Evolutionary conservation across 2,888 invertebrate genomes (phyloP).

Genomic region (Drosophila planitibia): DNA sequence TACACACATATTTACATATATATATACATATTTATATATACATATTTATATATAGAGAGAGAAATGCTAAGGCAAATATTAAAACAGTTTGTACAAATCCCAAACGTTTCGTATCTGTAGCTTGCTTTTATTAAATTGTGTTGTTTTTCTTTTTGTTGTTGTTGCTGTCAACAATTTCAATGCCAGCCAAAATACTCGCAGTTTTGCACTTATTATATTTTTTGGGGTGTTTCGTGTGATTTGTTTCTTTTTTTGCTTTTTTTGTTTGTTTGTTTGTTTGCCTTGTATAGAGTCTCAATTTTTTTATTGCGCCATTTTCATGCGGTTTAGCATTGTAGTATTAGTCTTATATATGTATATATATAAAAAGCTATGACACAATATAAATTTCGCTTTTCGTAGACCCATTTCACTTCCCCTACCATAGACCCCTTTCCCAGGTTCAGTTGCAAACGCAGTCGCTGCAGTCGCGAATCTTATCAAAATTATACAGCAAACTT

Average conservation of each 20-base stretch:
- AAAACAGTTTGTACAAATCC: conserved; percentile 42
- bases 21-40: not conserved
- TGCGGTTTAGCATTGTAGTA: conserved; percentile 25
- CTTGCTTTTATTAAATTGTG: conserved; percentile 11
- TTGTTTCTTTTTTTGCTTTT: conserved; percentile 6
- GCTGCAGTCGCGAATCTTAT: conserved; percentile 68
- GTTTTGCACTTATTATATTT: conserved; percentile 24
- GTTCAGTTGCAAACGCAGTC: conserved; percentile 59
- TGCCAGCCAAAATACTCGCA: conserved; percentile 62
- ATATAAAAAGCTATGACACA: conserved; percentile 65
- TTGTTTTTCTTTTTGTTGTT: conserved; percentile 4
- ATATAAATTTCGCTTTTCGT: conserved; percentile 58
- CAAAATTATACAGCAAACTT: conserved; percentile 48
- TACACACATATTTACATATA: rapidly evolving
- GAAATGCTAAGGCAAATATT: conserved; percentile 30
- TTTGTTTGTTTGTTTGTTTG: conserved; percentile 5
- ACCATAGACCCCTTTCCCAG: not conserved
- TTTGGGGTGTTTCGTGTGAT: conserved; percentile 19
- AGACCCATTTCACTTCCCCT: not conserved
- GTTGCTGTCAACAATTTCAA: conserved; percentile 58
- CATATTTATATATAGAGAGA: not conserved
- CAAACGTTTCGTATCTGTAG: conserved; percentile 17
- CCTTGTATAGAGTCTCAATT: conserved; percentile 10
- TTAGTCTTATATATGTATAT: conserved; percentile 18
- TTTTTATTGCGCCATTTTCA: conserved; percentile 47